Conservation (phyloP, 2,888 invertebrate genomes). For the Barypeithes pellucidus region DNA sequence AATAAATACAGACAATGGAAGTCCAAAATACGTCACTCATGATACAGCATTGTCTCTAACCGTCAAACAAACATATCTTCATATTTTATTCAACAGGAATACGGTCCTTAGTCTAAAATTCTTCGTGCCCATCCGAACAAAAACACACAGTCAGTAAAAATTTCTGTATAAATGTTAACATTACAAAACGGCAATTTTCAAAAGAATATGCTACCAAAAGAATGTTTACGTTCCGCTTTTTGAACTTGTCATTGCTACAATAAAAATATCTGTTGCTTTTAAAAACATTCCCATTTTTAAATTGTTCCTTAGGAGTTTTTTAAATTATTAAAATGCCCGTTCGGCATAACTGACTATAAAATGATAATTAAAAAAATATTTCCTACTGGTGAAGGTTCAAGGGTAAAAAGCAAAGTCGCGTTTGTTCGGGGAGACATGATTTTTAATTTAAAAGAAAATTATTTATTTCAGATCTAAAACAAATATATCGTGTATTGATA, state of each 20-base stretch:
- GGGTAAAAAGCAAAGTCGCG: background rate
- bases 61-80: background rate
- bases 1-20: too few species aligned
- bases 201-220: slow-evolving; percentile 24
- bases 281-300: slow-evolving; percentile 20
- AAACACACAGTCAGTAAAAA: background rate
- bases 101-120: slow-evolving; percentile 4
- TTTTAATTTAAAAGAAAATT: too few species aligned
- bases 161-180: slow-evolving; percentile 18
- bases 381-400: slow-evolving; percentile 14
- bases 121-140: slow-evolving; percentile 15
- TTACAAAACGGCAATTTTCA: slow-evolving; percentile 27
- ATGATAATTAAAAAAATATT: slow-evolving; percentile 23
- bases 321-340: slow-evolving; percentile 18
- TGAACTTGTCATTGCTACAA: slow-evolving; percentile 21
- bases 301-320: slow-evolving; percentile 15
- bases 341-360: background rate
- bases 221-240: slow-evolving; percentile 22
- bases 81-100: slow-evolving; percentile 5
- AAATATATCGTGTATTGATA: too few species aligned
- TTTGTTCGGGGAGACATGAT: too few species aligned
- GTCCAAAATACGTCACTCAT: too few species aligned
- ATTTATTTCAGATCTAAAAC: too few species aligned
- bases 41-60: too few species aligned
- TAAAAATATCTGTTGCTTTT: slow-evolving; percentile 26